These are phyloP conservation scores for Sebastes minor DNA, from an alignment of 2,797 vertebrate genomes.

Conservation along the genomic window DNA sequence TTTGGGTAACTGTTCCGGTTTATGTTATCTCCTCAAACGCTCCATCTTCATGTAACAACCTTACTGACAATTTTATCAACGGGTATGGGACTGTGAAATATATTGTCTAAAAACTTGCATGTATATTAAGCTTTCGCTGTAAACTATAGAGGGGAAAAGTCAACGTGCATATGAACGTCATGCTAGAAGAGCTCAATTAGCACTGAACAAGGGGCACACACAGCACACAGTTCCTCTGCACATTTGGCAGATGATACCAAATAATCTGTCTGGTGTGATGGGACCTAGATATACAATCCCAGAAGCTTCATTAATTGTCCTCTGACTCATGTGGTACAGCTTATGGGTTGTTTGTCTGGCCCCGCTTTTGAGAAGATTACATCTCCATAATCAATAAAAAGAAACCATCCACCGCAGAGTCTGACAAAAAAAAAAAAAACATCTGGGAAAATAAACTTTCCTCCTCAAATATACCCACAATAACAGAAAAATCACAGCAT, in stretches of 20 bases:
- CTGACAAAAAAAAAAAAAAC: constrained; percentile 17
- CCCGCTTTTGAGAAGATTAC: constrained; percentile 78
- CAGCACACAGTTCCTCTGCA: constrained; percentile 11
- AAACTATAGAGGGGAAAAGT: neutral
- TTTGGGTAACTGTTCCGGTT: neutral
- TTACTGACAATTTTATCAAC: neutral
- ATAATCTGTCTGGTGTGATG: constrained; percentile 31
- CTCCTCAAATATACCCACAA: neutral
- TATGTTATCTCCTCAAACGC: neutral
- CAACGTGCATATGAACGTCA: neutral
- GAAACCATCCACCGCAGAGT: constrained; percentile 43
- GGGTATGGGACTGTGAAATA: neutral
- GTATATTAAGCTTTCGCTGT: neutral
- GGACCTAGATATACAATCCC: constrained; percentile 45
- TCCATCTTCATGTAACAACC: neutral
- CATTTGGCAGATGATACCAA: constrained; percentile 20
- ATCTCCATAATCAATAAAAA: constrained; percentile 82
- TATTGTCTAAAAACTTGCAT: neutral
- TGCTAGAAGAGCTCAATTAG: neutral
- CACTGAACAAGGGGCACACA: neutral
- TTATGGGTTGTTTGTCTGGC: constrained; percentile 64
- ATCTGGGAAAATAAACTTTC: constrained; percentile 52
- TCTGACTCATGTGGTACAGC: constrained; percentile 63
- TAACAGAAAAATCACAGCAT: constrained; percentile 21
- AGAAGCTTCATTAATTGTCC: constrained; percentile 58